Evolutionary conservation across 2,888 invertebrate genomes (phyloP).

Genomic region (Tillus elongatus): DNA sequence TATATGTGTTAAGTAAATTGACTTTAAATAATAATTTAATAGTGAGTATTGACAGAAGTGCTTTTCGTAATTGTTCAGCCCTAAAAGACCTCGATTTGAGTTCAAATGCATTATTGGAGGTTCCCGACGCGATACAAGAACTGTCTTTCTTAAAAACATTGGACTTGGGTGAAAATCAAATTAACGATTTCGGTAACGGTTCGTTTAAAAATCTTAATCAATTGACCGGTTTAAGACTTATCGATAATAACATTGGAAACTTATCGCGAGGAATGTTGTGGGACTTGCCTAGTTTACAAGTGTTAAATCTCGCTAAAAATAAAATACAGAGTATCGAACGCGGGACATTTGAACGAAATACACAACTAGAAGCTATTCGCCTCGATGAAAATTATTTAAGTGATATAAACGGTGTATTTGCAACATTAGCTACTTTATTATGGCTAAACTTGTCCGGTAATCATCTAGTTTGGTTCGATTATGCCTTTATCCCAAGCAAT

Average conservation of each 20-base stretch:
- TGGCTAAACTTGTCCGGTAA: slow-evolving; percentile 87
- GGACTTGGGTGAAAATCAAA: slow-evolving; percentile 87
- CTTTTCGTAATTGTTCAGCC: slow-evolving; percentile 81
- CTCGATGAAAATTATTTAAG: slow-evolving; percentile 81
- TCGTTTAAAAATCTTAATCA: slow-evolving; percentile 79
- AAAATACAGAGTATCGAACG: slow-evolving; percentile 77
- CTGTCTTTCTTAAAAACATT: slow-evolving; percentile 76
- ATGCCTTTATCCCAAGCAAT: slow-evolving; percentile 82
- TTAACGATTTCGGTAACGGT: slow-evolving; percentile 71
- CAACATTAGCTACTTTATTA: slow-evolving; percentile 71
- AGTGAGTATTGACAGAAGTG: slow-evolving; percentile 65
- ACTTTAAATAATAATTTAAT: slow-evolving; percentile 80
- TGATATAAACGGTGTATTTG: slow-evolving; percentile 83
- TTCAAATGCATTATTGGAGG: slow-evolving; percentile 71
- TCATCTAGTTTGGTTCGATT: slow-evolving; percentile 88
- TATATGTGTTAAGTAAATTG: slow-evolving; percentile 73
- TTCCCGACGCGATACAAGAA: slow-evolving; percentile 76
- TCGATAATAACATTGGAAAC: slow-evolving; percentile 84
- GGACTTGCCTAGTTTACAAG: slow-evolving; percentile 75
- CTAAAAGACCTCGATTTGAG: slow-evolving; percentile 82
- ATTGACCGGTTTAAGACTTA: slow-evolving; percentile 76
- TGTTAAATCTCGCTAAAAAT: slow-evolving; percentile 82
- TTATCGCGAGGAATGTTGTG: slow-evolving; percentile 78
- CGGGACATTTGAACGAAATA: slow-evolving; percentile 73
- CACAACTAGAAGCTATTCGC: slow-evolving; percentile 75